phyloP scores from a whole-genome alignment of 2,113 vertebrate species.

The Dendropsophus ebraccatus region DNA sequence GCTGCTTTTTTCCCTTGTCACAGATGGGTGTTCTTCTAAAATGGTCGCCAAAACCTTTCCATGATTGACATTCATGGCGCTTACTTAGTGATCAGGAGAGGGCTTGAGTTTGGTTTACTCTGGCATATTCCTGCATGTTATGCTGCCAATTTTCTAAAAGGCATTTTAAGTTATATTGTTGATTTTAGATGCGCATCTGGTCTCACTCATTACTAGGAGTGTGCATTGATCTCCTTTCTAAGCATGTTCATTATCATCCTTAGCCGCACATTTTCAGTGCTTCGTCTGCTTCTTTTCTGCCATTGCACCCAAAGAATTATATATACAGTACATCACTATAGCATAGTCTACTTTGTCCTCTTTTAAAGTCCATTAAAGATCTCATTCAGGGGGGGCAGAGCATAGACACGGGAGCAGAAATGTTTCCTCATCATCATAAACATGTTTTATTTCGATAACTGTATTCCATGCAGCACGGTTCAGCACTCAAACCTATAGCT shows the following conservation, averaged over 20 bases:
- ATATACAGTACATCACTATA: background rate
- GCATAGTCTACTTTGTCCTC: background rate
- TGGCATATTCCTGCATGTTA: background rate
- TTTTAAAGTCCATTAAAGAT: background rate
- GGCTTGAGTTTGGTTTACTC: background rate
- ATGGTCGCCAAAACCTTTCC: background rate
- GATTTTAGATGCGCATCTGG: slow-evolving; percentile 15
- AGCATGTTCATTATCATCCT: background rate
- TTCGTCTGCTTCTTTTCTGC: background rate
- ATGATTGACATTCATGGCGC: background rate
- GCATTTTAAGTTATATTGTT: background rate
- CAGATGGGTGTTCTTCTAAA: background rate
- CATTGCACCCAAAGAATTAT: background rate
- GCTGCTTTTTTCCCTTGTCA: background rate
- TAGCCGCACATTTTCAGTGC: background rate
- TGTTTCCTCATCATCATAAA: too few relatives aligned
- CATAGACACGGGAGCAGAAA: too few relatives aligned
- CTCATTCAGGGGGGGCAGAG: background rate
- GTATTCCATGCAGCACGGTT: too few relatives aligned
- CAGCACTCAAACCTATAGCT: too few relatives aligned
- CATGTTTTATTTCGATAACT: too few relatives aligned
- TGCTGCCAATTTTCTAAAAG: background rate
- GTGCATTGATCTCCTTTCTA: background rate
- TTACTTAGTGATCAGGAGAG: background rate
- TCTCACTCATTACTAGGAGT: background rate